phyloP scores from a whole-genome alignment of 2,113 vertebrate species.

The Oncorhynchus tshawytscha region DNA sequence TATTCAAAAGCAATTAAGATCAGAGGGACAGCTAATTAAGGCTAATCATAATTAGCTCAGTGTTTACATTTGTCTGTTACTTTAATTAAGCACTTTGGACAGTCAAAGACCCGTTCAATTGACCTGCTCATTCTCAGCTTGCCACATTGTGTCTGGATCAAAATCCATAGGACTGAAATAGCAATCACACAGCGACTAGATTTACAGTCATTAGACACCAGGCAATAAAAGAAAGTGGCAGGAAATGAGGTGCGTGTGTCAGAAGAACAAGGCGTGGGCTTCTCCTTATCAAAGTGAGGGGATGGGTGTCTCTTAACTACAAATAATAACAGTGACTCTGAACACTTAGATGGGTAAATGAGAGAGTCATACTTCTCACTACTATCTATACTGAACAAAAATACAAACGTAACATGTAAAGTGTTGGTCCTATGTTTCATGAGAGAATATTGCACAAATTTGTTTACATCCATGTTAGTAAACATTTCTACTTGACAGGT shows the following conservation, averaged over 20 bases:
- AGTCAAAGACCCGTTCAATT: conserved; percentile 66
- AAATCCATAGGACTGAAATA: conserved; percentile 42
- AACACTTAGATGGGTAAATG: too few relatives aligned
- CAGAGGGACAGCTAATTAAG: conserved; percentile 75
- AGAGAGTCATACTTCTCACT: too few relatives aligned
- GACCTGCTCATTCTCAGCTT: conserved; percentile 61
- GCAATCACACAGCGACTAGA: conserved; percentile 58
- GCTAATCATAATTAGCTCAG: conserved; percentile 72
- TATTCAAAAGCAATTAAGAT: conserved; percentile 72
- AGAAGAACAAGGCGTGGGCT: background rate
- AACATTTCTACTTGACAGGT: too few relatives aligned
- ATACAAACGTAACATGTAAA: too few relatives aligned
- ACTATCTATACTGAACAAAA: too few relatives aligned
- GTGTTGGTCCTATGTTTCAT: too few relatives aligned
- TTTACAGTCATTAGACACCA: conserved; percentile 47
- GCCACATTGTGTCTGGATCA: conserved; percentile 9
- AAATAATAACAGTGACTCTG: too few relatives aligned
- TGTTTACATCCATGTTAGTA: too few relatives aligned
- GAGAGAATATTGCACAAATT: too few relatives aligned
- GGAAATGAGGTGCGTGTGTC: conserved; percentile 10
- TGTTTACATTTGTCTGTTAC: conserved; percentile 73
- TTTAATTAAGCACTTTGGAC: conserved; percentile 75
- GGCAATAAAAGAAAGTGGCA: conserved; percentile 33
- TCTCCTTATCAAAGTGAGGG: too few relatives aligned
- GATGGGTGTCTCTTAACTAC: too few relatives aligned